Evolutionary conservation across 2,113 vertebrate species (phyloP).

Genomic region (Psammodynastes pulverulentus): DNA sequence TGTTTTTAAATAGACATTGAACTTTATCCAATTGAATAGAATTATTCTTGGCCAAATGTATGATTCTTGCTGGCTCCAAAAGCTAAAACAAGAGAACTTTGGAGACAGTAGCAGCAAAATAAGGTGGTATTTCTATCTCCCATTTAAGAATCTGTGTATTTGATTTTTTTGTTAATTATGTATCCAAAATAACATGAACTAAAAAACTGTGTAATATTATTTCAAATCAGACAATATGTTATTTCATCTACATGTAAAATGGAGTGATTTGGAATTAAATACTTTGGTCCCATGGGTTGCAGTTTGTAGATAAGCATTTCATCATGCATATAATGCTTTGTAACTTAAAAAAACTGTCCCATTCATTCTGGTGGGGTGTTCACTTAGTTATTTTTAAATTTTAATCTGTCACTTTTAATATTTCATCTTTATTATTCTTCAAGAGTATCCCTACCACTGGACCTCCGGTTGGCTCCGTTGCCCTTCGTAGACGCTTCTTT

Average conservation of each 20-base stretch:
- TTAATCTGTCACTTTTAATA: not conserved
- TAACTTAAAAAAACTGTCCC: not conserved
- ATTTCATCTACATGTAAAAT: not conserved
- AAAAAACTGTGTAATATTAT: not conserved
- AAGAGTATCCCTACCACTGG: not conserved
- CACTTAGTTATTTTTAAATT: not conserved
- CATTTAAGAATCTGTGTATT: not conserved
- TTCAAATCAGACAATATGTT: not conserved
- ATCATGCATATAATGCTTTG: not conserved
- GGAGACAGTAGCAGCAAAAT: not conserved
- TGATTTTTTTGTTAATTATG: not conserved
- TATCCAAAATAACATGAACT: not conserved
- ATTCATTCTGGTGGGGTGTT: not conserved
- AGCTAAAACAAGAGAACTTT: not conserved
- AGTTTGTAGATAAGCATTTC: not conserved
- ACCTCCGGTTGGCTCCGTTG: too few species aligned
- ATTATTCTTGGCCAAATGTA: constrained; percentile 2
- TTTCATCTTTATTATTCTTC: not conserved
- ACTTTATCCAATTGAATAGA: constrained; percentile 1
- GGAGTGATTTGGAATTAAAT: not conserved
- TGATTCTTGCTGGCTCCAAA: not conserved
- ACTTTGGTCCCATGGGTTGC: not conserved
- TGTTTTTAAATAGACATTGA: constrained; percentile 15
- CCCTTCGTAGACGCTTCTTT: too few species aligned
- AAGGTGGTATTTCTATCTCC: not conserved